Evolutionary conservation across 2,888 invertebrate genomes (phyloP).

Genomic region (Cheilosia impressa): DNA sequence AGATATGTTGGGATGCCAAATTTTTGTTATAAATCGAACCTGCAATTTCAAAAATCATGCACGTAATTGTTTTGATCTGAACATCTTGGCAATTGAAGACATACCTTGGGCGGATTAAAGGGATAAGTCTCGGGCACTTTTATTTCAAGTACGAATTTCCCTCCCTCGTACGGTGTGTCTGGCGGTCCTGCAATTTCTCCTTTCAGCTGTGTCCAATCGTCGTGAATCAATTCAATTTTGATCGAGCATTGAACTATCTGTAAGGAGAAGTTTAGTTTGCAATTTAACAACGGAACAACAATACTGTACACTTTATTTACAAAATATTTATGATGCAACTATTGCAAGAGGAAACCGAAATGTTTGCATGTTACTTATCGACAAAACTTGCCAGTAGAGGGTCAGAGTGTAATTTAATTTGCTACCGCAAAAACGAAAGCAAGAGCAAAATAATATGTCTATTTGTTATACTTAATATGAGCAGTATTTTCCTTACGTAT

Average conservation of each 20-base stretch:
- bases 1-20: conserved; percentile 99
- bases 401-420: conserved; percentile 65
- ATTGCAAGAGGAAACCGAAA: background rate
- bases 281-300: background rate
- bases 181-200: conserved; percentile 99
- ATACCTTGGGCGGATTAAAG: conserved; percentile 99
- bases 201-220: conserved; percentile 94
- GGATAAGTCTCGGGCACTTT: conserved; percentile 99
- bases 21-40: conserved; percentile 98
- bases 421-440: conserved; percentile 53
- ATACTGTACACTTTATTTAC: conserved; percentile 15
- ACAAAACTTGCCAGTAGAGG: conserved; percentile 54
- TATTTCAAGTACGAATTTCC: conserved; percentile 96
- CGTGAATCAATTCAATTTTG: conserved; percentile 94
- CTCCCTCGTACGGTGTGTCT: conserved; percentile 99
- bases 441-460: conserved; percentile 32
- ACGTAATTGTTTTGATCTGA: background rate
- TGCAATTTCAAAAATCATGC: conserved; percentile 82
- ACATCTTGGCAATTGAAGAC: background rate
- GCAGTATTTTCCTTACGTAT: conserved; percentile 57
- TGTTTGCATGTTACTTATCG: conserved; percentile 51
- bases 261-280: conserved; percentile 38
- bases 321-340: background rate
- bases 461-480: conserved; percentile 63
- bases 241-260: conserved; percentile 94